Percentiles rank a stretch among this genome's conserved stretches.
Conservation (phyloP, 2,888 invertebrate genomes). For the Mesopsocus fuscifrons region DNA sequence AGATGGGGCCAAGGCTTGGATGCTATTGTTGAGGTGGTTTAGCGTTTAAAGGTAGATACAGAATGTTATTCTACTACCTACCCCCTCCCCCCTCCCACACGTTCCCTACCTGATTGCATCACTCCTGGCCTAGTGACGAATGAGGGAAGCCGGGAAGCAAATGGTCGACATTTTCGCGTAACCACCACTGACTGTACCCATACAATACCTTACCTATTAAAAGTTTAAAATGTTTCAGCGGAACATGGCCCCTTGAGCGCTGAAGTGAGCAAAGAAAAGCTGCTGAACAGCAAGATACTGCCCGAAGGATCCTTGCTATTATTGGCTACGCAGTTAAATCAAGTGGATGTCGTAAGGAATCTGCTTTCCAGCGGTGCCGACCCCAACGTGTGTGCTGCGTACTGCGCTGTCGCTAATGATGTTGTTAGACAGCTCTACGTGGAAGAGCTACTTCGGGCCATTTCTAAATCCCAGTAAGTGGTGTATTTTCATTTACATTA, state of each 20-base stretch:
- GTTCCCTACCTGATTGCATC: too few relatives aligned
- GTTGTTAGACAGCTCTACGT: conserved; percentile 33
- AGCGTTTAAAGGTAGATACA: too few relatives aligned
- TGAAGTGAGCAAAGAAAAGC: conserved; percentile 25
- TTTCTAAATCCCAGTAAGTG: conserved; percentile 37
- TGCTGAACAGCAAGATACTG: conserved; percentile 28
- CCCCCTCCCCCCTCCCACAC: too few relatives aligned
- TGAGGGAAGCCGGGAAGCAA: too few relatives aligned
- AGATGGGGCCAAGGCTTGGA: too few relatives aligned
- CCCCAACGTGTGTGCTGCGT: conserved; percentile 34
- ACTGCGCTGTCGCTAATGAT: conserved; percentile 30
- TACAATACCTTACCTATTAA: too few relatives aligned
- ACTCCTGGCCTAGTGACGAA: too few relatives aligned
- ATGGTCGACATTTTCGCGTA: too few relatives aligned
- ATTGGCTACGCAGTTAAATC: conserved; percentile 32
- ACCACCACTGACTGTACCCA: too few relatives aligned
- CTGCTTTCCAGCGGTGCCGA: conserved; percentile 37
- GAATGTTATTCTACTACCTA: too few relatives aligned
- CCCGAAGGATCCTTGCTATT: conserved; percentile 34
- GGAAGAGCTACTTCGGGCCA: conserved; percentile 37
- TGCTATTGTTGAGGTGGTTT: too few relatives aligned
- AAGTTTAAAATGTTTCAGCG: conserved; percentile 22
- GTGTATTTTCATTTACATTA: conserved; percentile 12
- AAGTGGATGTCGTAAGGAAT: conserved; percentile 35
- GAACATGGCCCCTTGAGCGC: conserved; percentile 23